Base-by-base conservation (phyloP, 2,888 invertebrate species). In the Chrysotoxum bicinctum region DNA sequence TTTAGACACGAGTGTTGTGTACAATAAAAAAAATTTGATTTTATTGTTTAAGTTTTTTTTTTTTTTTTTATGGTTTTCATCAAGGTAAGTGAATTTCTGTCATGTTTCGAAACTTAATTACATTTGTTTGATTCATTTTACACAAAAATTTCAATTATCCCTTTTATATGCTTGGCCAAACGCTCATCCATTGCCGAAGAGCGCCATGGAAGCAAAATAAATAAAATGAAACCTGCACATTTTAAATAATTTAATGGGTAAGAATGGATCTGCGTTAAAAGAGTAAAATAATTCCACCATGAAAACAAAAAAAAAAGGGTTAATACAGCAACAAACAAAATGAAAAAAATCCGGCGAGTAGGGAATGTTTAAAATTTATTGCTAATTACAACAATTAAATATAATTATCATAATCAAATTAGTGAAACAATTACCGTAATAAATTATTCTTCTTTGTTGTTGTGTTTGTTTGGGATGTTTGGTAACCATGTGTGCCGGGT, bases 351-450 rank as follows among this genome's bases (percentile, higher is more conserved):
- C n/a, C 32, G 4, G 19, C 8, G 52, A 43, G 21, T 26, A 32
- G 50, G 26, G 21, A 75, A 40, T 37, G 69, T 10, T 14, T 16
- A 21, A 64, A 66, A 60, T 77, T 60, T 73, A 77, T 60, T 73
- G 77, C 58, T 77, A 72, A 77, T 82, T 73, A 82, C 72, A 68
- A 35, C 77, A 82, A 77, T 82, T 82, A 77, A 73, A 77, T 77
- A 48, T 77, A 82, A 82, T 82, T 77, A 82, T 77, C 82, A 82
- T 77, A 82, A 82, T 72, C 77, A 82, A 82, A 82, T 82, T 82
- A 68, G 72, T 73, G 82, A 77, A 62, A 82, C 68, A 77, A 77
- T 82, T 82, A 77, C 68, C 72, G 70, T 68, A 68, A 82, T 81
- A 76, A 76, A 81, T 76, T 75, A 19, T 50, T 10, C 32, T 14